Evolutionary conservation across 30 jellyfish, hydroid and myxozoan species (phyloP).

Genomic region (Cassiopea andromeda): DNA sequence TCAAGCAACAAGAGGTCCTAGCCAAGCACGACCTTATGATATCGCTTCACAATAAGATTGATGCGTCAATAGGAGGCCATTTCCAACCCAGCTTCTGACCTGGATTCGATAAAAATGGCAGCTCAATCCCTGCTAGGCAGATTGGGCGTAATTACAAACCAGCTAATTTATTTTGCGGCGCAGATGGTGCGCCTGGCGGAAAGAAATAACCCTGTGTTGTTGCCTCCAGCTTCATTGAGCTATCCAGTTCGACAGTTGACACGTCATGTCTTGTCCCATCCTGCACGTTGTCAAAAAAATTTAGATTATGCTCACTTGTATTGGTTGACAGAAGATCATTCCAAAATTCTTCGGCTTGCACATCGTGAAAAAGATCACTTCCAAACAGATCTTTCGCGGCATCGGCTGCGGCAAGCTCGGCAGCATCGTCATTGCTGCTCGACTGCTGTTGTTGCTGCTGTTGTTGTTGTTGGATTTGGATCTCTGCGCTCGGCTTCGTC

Average conservation of each 20-base stretch:
- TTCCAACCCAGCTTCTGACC: constrained; percentile 2
- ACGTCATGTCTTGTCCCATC: constrained; percentile 67
- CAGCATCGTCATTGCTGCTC: constrained; percentile 68
- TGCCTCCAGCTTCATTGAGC: constrained; percentile 81
- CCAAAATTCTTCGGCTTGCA: constrained; percentile 98
- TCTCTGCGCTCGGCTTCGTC: constrained; percentile 40
- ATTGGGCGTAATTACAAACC: constrained; percentile 38
- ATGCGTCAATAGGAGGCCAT: constrained; percentile 1
- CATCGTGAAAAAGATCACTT: constrained; percentile 86
- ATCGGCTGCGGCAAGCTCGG: constrained; percentile 84
- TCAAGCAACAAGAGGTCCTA: neutral
- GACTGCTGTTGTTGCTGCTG: constrained; percentile 35
- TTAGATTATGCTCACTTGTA: constrained; percentile 86
- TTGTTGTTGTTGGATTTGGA: constrained; percentile 40
- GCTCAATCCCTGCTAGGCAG: neutral
- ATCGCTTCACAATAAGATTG: constrained; percentile 8
- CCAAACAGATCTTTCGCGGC: constrained; percentile 99
- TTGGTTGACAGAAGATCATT: constrained; percentile 83
- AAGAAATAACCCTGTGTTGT: constrained; percentile 69
- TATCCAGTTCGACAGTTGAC: constrained; percentile 79
- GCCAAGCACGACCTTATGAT: neutral
- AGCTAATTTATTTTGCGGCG: constrained; percentile 71
- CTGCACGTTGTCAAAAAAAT: constrained; percentile 73
- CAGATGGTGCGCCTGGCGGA: constrained; percentile 46
- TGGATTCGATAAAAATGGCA: neutral